Conservation (phyloP, 2,113 vertebrate genomes). For the Peromyscus maniculatus region DNA sequence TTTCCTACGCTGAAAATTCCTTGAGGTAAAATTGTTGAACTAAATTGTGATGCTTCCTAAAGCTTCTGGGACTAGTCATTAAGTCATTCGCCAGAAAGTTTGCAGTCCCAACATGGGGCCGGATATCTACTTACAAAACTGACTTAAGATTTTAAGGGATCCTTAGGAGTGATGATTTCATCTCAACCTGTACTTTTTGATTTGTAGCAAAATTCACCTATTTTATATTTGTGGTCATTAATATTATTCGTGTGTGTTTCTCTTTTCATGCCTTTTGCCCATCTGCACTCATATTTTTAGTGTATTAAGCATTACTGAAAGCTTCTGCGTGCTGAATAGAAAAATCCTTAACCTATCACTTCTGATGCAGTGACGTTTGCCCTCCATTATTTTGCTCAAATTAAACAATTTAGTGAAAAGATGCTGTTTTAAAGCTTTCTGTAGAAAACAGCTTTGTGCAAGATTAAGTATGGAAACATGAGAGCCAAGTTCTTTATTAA, state of each 20-base stretch:
- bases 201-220: not conserved
- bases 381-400: slow-evolving; percentile 11
- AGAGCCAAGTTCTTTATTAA: slow-evolving; percentile 56
- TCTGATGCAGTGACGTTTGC: not conserved
- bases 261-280: not conserved
- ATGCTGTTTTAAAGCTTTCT: slow-evolving; percentile 22
- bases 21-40: slow-evolving; percentile 49
- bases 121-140: not conserved
- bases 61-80: not conserved
- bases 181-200: slow-evolving; percentile 28
- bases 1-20: slow-evolving; percentile 12
- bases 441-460: slow-evolving; percentile 33
- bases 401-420: slow-evolving; percentile 37
- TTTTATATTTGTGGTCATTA: not conserved
- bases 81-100: not conserved
- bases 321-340: not conserved
- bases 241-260: not conserved
- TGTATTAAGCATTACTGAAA: not conserved
- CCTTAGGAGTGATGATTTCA: not conserved
- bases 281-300: not conserved
- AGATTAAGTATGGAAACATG: slow-evolving; percentile 59
- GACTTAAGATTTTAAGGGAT: slow-evolving; percentile 29
- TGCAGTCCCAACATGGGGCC: not conserved
- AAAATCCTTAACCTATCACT: not conserved
- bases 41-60: not conserved